Conservation (phyloP, 2,888 invertebrate genomes). For the Rapana venosa region DNA sequence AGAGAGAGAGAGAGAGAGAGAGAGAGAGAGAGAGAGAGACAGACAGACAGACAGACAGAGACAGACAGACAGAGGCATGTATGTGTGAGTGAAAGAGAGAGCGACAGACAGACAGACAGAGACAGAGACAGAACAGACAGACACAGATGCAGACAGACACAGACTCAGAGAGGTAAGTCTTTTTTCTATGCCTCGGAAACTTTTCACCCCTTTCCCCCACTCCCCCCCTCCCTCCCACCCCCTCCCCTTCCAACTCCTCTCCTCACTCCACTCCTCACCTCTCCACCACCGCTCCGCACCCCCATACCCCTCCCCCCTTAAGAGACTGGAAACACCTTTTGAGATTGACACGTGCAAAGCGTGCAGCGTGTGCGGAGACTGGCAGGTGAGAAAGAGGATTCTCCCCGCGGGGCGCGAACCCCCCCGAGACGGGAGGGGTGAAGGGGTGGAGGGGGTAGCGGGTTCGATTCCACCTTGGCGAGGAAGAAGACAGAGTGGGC, state of each 20-base stretch:
- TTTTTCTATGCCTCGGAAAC: background rate
- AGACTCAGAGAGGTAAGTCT: background rate
- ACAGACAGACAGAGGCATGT: background rate
- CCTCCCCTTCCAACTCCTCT: background rate
- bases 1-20: background rate
- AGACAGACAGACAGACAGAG: background rate
- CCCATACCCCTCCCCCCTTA: no score
- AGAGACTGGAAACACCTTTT: no score
- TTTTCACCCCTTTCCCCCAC: background rate
- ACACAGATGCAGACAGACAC: background rate
- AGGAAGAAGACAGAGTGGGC: no score
- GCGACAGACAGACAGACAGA: background rate
- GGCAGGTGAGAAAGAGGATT: no score
- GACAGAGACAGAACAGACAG: background rate
- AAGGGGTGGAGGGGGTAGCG: no score
- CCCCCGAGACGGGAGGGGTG: no score
- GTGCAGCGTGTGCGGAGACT: no score
- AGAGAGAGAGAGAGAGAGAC: background rate
- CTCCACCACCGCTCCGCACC: background rate
- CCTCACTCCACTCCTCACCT: background rate
- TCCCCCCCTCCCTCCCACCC: background rate
- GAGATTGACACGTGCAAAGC: no score
- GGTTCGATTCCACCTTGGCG: no score
- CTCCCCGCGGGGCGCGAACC: no score
- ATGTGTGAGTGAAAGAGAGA: background rate